phyloP scores from a whole-genome alignment of 1,140 invertebrate species.

The Acromyrmex echinatior region DNA sequence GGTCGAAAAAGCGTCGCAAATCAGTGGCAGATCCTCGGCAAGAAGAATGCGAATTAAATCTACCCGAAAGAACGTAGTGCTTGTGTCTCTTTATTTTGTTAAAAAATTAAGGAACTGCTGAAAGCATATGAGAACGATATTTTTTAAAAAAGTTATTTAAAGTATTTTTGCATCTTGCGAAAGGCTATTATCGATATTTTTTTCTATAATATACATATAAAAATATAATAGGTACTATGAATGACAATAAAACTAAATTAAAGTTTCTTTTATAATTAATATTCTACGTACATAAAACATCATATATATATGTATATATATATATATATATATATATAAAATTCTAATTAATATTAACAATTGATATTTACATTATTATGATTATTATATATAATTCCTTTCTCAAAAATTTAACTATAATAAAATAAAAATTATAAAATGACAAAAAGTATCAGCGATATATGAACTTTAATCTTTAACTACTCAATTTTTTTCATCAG shows the following conservation, averaged over 20 bases:
- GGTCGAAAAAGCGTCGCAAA: slow-evolving; percentile 46
- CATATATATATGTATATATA: too few species aligned
- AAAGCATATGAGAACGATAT: neutral
- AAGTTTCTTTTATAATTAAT: neutral
- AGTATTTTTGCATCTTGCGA: neutral
- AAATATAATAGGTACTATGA: neutral
- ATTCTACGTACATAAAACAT: neutral
- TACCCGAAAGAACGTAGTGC: slow-evolving; percentile 19
- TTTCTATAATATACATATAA: neutral
- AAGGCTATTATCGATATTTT: neutral
- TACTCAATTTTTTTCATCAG: slow-evolving; percentile 27
- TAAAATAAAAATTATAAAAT: neutral
- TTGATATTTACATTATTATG: neutral
- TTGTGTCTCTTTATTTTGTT: slow-evolving; percentile 34
- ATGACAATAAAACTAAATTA: neutral
- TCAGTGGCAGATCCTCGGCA: slow-evolving; percentile 23
- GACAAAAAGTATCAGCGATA: neutral
- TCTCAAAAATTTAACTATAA: neutral
- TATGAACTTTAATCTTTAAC: slow-evolving; percentile 23
- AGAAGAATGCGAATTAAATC: slow-evolving; percentile 67
- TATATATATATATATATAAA: too few species aligned
- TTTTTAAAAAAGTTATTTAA: neutral
- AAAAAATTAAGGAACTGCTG: slow-evolving; percentile 1
- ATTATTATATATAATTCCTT: neutral
- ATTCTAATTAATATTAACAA: neutral